These are phyloP conservation scores for Drosophila obscura DNA, from an alignment of 1,140 invertebrate genomes.

Conservation along the genomic window DNA sequence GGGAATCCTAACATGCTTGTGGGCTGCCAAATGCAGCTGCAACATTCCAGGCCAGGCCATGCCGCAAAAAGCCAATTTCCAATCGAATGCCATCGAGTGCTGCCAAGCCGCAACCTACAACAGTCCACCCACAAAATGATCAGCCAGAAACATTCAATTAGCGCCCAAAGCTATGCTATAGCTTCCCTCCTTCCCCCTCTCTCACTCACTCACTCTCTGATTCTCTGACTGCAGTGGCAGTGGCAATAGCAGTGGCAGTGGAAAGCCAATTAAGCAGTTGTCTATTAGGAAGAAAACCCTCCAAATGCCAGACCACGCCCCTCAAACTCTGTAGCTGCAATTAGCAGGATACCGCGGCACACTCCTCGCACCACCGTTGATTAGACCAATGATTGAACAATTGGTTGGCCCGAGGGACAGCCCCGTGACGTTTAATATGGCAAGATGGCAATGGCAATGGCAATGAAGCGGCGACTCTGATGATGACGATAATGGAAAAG, in stretches of 20 bases:
- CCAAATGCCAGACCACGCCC: slow-evolving; percentile 40
- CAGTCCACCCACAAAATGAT: slow-evolving; percentile 17
- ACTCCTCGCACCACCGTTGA: slow-evolving; percentile 33
- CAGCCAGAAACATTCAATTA: slow-evolving; percentile 49
- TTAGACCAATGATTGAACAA: slow-evolving; percentile 70
- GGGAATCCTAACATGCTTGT: slow-evolving; percentile 16
- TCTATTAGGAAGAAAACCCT: slow-evolving; percentile 37
- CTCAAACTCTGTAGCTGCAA: slow-evolving; percentile 34
- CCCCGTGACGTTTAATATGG: not conserved
- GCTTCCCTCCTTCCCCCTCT: slow-evolving; percentile 2
- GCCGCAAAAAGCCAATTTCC: slow-evolving; percentile 37
- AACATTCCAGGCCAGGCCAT: not conserved
- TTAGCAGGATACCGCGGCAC: slow-evolving; percentile 22
- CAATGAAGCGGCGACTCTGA: slow-evolving; percentile 3
- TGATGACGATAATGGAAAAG: not conserved
- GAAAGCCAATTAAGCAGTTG: slow-evolving; percentile 63
- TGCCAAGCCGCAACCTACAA: slow-evolving; percentile 12
- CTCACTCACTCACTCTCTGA: not conserved
- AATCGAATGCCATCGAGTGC: slow-evolving; percentile 13
- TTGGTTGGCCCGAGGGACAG: slow-evolving; percentile 51
- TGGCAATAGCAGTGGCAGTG: not conserved
- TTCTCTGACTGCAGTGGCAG: not conserved
- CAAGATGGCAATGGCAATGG: slow-evolving; percentile 2
- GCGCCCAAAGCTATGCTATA: slow-evolving; percentile 16
- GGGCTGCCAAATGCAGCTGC: slow-evolving; percentile 18